Percentiles rank a stretch among this genome's conserved stretches.
These are phyloP conservation scores for Peromyscus maniculatus DNA, from an alignment of 2,113 vertebrate genomes.

Conservation along the genomic window DNA sequence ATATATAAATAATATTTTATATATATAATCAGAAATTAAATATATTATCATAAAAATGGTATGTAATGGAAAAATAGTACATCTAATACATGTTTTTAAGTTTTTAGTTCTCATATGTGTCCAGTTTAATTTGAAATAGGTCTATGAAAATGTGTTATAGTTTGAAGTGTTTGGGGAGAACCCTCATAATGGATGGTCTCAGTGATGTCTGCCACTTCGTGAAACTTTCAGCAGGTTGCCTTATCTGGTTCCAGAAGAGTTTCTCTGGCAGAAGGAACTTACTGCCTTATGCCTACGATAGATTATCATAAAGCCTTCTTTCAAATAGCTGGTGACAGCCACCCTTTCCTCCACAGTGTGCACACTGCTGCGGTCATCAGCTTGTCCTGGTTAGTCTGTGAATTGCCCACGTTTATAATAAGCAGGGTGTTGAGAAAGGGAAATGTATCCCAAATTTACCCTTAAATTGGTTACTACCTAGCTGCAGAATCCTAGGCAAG, in stretches of 20 bases:
- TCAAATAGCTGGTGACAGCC: background rate
- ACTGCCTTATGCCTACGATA: background rate
- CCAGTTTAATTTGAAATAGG: background rate
- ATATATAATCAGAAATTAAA: background rate
- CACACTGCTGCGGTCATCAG: background rate
- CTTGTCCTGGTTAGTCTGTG: background rate
- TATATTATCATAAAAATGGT: background rate
- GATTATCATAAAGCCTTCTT: background rate
- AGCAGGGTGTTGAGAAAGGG: background rate
- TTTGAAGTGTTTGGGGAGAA: background rate
- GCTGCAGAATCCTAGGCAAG: background rate
- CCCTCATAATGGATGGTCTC: background rate
- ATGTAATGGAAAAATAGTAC: background rate
- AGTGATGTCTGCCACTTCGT: background rate
- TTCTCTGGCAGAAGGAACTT: background rate
- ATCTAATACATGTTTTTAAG: background rate
- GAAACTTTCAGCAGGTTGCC: background rate
- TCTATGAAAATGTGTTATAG: background rate
- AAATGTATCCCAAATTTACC: background rate
- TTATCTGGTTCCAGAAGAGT: background rate
- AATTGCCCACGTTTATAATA: background rate
- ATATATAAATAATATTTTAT: too few relatives aligned
- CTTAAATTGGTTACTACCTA: background rate
- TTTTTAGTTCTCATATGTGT: background rate
- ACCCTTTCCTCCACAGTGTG: background rate